Evolutionary conservation across 2,113 vertebrate genomes (phyloP).

Genomic region (Anolis sagrei): DNA sequence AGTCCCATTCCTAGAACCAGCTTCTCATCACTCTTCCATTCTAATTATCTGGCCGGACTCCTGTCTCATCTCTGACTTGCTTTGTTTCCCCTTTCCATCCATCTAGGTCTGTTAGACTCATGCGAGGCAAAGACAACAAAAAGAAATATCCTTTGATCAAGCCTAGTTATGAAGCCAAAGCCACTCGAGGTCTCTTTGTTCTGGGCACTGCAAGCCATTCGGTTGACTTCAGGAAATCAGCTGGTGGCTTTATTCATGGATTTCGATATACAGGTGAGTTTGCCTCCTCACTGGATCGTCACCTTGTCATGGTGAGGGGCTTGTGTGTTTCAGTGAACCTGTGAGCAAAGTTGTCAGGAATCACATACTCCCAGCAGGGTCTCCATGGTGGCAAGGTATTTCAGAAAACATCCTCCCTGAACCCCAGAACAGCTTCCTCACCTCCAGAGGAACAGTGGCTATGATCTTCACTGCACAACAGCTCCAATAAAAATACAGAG

Average conservation of each 20-base stretch:
- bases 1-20: background rate
- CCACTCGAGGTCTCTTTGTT: constrained; percentile 87
- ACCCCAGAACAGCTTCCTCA: too few relatives aligned
- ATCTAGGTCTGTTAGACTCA: constrained; percentile 81
- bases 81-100: constrained; percentile 12
- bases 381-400: too few relatives aligned
- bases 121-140: constrained; percentile 78
- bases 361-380: too few relatives aligned
- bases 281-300: too few relatives aligned
- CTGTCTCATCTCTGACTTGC: constrained; percentile 4
- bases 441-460: too few relatives aligned
- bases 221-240: constrained; percentile 91
- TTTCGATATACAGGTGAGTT: constrained; percentile 96
- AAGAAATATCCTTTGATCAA: constrained; percentile 89
- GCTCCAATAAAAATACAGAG: too few relatives aligned
- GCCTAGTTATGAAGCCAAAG: constrained; percentile 87
- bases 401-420: too few relatives aligned
- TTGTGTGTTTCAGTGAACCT: too few relatives aligned
- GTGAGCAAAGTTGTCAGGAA: too few relatives aligned
- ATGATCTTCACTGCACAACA: too few relatives aligned
- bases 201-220: constrained; percentile 92
- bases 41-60: constrained; percentile 2
- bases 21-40: background rate
- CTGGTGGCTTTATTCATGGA: constrained; percentile 95
- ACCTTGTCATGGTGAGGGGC: too few relatives aligned